phyloP scores from a whole-genome alignment of 2,888 invertebrate species.

The Caenorhabditis sp. region DNA sequence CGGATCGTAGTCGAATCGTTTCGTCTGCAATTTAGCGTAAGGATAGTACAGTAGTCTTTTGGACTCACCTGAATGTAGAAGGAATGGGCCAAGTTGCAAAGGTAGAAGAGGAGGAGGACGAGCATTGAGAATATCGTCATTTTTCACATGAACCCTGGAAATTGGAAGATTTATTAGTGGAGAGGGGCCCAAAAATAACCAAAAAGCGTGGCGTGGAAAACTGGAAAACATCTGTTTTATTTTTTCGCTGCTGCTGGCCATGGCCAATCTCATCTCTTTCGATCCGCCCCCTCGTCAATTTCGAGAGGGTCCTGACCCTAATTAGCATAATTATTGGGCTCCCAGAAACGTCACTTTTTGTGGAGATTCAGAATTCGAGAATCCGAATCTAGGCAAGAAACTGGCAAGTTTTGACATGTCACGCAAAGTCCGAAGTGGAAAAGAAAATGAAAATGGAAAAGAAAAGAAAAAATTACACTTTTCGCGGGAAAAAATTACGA shows the following conservation, averaged over 20 bases:
- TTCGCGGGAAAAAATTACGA: no score
- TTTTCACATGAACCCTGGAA: constrained; percentile 31
- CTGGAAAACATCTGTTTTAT: constrained; percentile 5
- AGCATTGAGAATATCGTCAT: constrained; percentile 33
- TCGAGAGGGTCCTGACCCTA: neutral
- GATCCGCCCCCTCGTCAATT: neutral
- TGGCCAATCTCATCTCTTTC: no score
- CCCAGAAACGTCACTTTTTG: constrained; percentile 9
- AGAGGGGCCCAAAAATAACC: no score
- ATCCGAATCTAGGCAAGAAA: neutral
- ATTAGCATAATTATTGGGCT: constrained; percentile 24
- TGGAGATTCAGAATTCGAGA: no score
- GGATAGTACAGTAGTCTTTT: constrained; percentile 56
- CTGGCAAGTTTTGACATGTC: constrained; percentile 35
- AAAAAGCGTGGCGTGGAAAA: no score
- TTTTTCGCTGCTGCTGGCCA: neutral
- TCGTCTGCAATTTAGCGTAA: constrained; percentile 24
- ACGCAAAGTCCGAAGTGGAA: constrained; percentile 15
- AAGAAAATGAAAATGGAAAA: neutral
- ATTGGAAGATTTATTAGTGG: no score
- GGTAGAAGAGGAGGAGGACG: constrained; percentile 30
- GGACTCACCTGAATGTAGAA: constrained; percentile 47
- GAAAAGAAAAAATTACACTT: no score
- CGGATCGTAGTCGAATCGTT: constrained; percentile 58
- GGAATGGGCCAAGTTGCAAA: constrained; percentile 28